Base-by-base conservation (phyloP, 2,113 vertebrate genomes). In the Hippocampus abdominalis region DNA sequence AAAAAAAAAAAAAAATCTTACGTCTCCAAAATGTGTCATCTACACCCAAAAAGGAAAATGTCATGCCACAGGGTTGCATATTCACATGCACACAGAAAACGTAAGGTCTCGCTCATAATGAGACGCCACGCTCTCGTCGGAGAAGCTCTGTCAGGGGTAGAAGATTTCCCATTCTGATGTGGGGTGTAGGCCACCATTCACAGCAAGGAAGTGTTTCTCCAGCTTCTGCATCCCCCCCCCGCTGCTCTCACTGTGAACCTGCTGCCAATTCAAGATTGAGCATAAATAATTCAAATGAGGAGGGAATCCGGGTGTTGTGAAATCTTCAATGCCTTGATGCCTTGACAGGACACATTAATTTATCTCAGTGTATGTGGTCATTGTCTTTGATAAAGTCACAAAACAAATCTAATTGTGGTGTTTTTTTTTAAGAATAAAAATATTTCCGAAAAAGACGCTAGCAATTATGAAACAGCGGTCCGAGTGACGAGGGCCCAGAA, bases 21-120 rank as follows among this genome's bases (percentile, higher is more conserved):
- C 25, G 39, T 63, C 23, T 29, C 27, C 20, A 63, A 66, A 48
- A 46, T 72, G 70, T 76, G 73, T 68, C 61, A 56, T 56, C 66
- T 56, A 64, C 64, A 81, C 71, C 62, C 62, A 46, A 54, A 69
- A 68, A 49, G 61, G 70, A 69, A 79, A 77, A 85, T 83, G 83
- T 75, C 59, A 76, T 61, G 60, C 68, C 67, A 76, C 39, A 32
- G 64, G 54, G 23, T 69, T 66, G 53, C 60, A 49, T 62, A 74
- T 49, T 63, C 29, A 73, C 25, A 60, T 29, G 78, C 71, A 60
- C 76, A 66, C 15, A 16, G 70, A 79, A 67, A 61, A 69, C 69
- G 78, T 83, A 85, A 84, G 87, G 82, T 84, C 66, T 81, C 78
- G 80, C 78, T 64, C 76, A 71, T 84, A 85, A 85, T 81, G 71